Evolutionary conservation across 2,888 invertebrate species (phyloP).

Genomic region (Luffia ferchaultella): DNA sequence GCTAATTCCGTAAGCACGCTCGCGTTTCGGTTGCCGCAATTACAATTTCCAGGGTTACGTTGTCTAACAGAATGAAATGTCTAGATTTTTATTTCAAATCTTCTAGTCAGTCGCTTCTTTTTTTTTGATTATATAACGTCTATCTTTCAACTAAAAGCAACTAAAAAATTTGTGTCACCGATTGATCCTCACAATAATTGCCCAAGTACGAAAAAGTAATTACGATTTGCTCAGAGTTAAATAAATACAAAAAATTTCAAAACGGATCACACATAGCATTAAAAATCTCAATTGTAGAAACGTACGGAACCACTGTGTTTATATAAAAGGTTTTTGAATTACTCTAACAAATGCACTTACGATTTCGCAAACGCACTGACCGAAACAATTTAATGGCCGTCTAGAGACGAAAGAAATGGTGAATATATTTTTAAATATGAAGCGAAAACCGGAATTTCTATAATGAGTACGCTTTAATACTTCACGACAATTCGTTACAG

Average conservation of each 20-base stretch:
- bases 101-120: no score
- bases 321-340: not conserved
- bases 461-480: not conserved
- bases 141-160: no score
- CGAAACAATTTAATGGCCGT: not conserved
- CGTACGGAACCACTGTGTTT: not conserved
- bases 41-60: no score
- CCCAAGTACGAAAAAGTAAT: not conserved
- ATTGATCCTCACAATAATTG: not conserved
- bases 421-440: not conserved
- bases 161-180: no score
- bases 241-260: no score
- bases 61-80: no score
- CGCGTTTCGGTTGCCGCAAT: not conserved
- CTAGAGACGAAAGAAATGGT: not conserved
- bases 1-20: not conserved
- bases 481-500: no score
- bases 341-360: not conserved
- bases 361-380: conserved; percentile 7
- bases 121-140: no score
- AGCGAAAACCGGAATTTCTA: not conserved
- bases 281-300: no score
- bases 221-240: no score
- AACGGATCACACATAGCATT: no score
- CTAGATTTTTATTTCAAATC: no score